Base-by-base conservation (phyloP, 2,113 vertebrate species). In the Siniperca chuatsi region DNA sequence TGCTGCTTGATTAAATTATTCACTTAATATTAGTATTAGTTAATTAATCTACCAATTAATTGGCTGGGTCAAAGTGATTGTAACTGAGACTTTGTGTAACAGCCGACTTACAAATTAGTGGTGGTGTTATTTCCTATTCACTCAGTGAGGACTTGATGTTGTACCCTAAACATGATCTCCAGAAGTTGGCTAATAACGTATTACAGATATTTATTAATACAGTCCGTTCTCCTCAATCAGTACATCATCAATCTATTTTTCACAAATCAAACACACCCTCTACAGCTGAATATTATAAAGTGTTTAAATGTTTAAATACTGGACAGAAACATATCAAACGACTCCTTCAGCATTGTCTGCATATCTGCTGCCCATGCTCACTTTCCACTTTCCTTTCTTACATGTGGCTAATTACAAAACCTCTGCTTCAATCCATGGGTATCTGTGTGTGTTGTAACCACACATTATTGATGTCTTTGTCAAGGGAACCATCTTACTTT, bases 41-140 rank as follows among this genome's bases (percentile, higher is more conserved):
- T 89, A 90, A 92, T 92, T 92, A 88, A 92, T 92, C 85, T 88
- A 88, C 82, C 91, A 90, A 90, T 84, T 90, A 90, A 92, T 92
- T 79, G 78, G 20, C 58, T 52, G 68, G 89, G 89, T 90, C 90
- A 92, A 85, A 87, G 72, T 75, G 78, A 90, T 85, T 90, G 46
- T 81, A 84, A 86, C 55, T 81, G 77, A 83, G 77, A 78, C 62
- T 85, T 85, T 83, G 78, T 57, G 65, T 18, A 90, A 87, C 52
- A 37, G 58, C 66, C 35, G 69, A 80, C 55, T 83, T 60, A 57
- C 13, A 46, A 64, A 62, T 57, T 29, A 44, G 4, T 48, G 35
- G 5, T 21, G 21, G 23, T 57, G 40, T 42, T 52, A 70, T 82
- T 70, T 85, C n/a, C 74, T 42, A 23, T 62, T 73, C 42, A 52